Percentiles rank a stretch among this genome's conserved stretches.
These are phyloP conservation scores for Trochalopteron elliotii DNA, from an alignment of 2,113 vertebrate species.

Conservation along the genomic window DNA sequence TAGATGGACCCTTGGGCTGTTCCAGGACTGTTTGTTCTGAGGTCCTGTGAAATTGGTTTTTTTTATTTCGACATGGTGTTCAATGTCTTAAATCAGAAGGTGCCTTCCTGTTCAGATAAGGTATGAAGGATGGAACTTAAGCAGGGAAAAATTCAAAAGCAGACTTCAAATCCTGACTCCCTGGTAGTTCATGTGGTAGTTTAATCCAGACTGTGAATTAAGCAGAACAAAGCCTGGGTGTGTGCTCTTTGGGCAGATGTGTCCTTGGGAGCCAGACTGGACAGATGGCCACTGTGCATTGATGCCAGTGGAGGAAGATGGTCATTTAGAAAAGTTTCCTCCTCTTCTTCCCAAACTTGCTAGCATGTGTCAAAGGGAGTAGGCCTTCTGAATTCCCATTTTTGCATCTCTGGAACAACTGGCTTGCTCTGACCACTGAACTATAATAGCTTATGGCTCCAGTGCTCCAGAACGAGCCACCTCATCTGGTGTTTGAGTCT, in stretches of 20 bases:
- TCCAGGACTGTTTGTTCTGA: not conserved
- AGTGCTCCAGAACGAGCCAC: not conserved
- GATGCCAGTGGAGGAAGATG: not conserved
- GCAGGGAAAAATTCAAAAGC: not conserved
- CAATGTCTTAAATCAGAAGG: not conserved
- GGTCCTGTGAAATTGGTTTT: not conserved
- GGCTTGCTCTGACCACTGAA: not conserved
- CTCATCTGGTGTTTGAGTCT: not conserved
- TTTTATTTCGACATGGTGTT: not conserved
- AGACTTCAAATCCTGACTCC: not conserved
- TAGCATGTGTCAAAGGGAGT: not conserved
- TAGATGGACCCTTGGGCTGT: not conserved
- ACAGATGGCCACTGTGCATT: not conserved
- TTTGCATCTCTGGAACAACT: not conserved
- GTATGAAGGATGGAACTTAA: not conserved
- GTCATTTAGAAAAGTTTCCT: not conserved
- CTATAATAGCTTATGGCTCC: not conserved
- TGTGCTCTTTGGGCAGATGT: not conserved
- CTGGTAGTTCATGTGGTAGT: not conserved
- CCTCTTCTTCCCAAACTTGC: not conserved
- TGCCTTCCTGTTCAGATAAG: not conserved
- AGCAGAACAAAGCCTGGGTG: not conserved
- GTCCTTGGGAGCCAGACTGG: not conserved
- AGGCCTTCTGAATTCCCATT: not conserved
- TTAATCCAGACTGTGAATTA: not conserved